Evolutionary conservation across 2,797 vertebrate genomes (phyloP), one percentile per base, ranked within the genome.

Genomic region (Acanthornis magna): DNA sequence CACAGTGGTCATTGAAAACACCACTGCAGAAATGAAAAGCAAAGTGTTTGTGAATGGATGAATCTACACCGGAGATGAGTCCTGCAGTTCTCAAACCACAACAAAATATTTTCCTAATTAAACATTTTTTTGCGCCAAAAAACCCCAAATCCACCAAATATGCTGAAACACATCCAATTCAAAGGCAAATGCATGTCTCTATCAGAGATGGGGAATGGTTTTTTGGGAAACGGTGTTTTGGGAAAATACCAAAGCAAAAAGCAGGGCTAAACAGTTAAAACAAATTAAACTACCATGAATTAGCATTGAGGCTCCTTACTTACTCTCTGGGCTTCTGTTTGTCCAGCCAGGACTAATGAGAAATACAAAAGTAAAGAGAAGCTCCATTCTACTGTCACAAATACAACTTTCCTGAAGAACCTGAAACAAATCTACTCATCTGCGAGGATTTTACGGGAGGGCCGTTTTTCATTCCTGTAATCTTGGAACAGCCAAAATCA

Each of bases 221-320:
- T 87, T 72, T 83, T 42, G 40, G 40, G 40, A 68, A 8, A 29
- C 4, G 15, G 27, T 58, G 11, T 58, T 89, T 67, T 34, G 15
- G n/a, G 58, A 88, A 91, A 90, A 72, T 23, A 65, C 15, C 43
- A 30, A 83, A 88, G 40, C 7, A 53, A 72, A 58, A 94, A 80
- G 40, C 12, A 61, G 16, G 22, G 50, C 25, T 75, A 23, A 88
- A 88, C 25, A 88, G 18, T 30, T 78, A 79, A 80, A 91, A 42
- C 38, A 66, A 76, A 40, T 21, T 13, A 80, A 77, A 76, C 15
- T 42, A 61, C 19, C 12, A 74, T 17, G 26, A 83, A 75, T 26
- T 54, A 68, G n/a, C 58, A 61, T 2, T 42, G 63, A 47, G 6
- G 36, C 48, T 76, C 42, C 67, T 84, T 53, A 66, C 21, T 80